phyloP scores from a whole-genome alignment of 1,140 invertebrate genomes.

The Conus ventricosus region DNA sequence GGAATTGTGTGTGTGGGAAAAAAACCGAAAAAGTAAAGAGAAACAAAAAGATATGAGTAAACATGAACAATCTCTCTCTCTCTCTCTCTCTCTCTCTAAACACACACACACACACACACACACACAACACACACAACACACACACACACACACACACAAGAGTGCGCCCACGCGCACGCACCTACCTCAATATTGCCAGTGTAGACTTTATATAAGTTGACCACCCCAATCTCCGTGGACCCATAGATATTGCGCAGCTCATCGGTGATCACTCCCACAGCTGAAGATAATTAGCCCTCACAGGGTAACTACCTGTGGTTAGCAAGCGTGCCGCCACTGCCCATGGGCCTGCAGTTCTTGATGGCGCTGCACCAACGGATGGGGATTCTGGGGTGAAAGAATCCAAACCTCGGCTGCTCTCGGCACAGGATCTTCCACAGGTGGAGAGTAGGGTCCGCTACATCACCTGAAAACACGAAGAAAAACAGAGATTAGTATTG shows the following conservation, averaged over 20 bases:
- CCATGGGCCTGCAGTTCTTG: neutral
- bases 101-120: too few relatives aligned
- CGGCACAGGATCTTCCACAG: neutral
- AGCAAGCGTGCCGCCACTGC: neutral
- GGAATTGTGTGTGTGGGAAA: too few relatives aligned
- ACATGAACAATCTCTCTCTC: too few relatives aligned
- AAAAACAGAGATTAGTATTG: too few relatives aligned
- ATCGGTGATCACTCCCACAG: neutral
- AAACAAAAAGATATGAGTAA: too few relatives aligned
- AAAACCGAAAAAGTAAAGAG: too few relatives aligned
- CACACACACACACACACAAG: too few relatives aligned
- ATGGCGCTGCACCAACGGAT: neutral
- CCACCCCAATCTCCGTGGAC: neutral
- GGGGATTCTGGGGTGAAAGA: neutral
- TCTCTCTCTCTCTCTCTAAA: too few relatives aligned
- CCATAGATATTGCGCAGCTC: neutral
- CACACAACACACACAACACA: too few relatives aligned
- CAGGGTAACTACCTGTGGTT: neutral
- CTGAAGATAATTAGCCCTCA: neutral
- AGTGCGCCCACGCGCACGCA: too few relatives aligned
- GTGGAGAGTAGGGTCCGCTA: too few relatives aligned
- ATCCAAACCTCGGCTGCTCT: neutral
- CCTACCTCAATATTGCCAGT: neutral
- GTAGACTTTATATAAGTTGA: neutral
- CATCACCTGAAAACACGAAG: too few relatives aligned